These are phyloP conservation scores for Baccha elongata DNA, from an alignment of 2,888 invertebrate species.

Conservation along the genomic window DNA sequence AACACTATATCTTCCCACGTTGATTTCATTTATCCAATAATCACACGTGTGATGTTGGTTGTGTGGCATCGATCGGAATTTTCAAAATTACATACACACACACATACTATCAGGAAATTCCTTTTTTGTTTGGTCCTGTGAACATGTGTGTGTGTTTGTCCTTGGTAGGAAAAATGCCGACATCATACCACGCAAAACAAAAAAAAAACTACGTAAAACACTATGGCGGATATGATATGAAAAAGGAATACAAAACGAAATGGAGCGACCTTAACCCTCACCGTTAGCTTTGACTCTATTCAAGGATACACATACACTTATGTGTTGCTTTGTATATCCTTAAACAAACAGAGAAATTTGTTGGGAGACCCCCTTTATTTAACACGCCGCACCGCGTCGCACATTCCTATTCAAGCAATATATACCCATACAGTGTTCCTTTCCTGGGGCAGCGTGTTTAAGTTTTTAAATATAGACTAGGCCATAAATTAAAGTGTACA, in stretches of 20 bases:
- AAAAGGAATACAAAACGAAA: not conserved
- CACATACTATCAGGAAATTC: constrained; percentile 29
- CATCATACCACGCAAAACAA: constrained; percentile 46
- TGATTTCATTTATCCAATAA: not conserved
- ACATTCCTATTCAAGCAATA: not conserved
- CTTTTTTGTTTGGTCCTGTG: constrained; percentile 5
- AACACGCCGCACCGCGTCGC: not conserved
- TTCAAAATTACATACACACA: constrained; percentile 3
- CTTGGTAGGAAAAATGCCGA: constrained; percentile 53
- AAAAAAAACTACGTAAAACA: constrained; percentile 9
- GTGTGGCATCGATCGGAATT: constrained; percentile 45
- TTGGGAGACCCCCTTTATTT: not conserved
- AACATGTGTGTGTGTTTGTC: constrained; percentile 30
- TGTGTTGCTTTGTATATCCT: not conserved
- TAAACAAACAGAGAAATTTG: constrained; percentile 16
- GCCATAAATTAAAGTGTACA: constrained; percentile 44
- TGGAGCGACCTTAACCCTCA: constrained; percentile 65
- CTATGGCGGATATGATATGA: constrained; percentile 5
- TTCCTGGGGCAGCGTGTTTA: not conserved
- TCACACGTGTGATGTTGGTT: constrained; percentile 4
- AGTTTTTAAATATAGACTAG: constrained; percentile 38
- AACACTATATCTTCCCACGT: constrained; percentile 30
- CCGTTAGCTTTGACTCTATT: constrained; percentile 58
- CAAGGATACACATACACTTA: constrained; percentile 40
- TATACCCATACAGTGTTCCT: not conserved